Evolutionary conservation across 2,888 invertebrate genomes (phyloP).

Genomic region (Girardia tigrina): DNA sequence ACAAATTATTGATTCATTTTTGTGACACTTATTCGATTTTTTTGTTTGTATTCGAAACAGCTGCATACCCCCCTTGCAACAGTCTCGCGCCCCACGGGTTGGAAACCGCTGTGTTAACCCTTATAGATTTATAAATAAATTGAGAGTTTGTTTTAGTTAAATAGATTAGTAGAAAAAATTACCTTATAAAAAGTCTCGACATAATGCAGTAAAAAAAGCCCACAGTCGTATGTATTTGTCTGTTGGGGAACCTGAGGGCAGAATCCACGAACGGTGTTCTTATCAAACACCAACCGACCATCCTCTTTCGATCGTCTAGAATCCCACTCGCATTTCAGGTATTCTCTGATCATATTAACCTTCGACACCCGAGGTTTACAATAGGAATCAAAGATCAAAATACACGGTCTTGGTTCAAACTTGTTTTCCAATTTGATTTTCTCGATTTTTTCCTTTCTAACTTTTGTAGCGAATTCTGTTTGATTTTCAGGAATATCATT

Average conservation of each 20-base stretch:
- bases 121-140: too few species aligned
- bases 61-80: too few species aligned
- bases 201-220: constrained; percentile 81
- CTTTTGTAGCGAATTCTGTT: not conserved
- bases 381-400: constrained; percentile 84
- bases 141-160: too few species aligned
- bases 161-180: too few species aligned
- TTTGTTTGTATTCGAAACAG: too few species aligned
- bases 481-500: not conserved
- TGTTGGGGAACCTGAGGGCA: constrained; percentile 86
- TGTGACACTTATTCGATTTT: too few species aligned
- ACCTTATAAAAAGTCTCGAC: constrained; percentile 86
- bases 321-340: constrained; percentile 55
- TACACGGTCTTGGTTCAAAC: constrained; percentile 62
- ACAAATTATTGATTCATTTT: too few species aligned
- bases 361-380: constrained; percentile 68
- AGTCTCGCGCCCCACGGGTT: too few species aligned
- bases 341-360: constrained; percentile 72
- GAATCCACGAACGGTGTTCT: constrained; percentile 69
- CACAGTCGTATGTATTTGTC: constrained; percentile 89
- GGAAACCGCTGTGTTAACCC: too few species aligned
- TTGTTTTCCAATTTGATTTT: not conserved
- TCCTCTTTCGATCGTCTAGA: constrained; percentile 39
- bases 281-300: constrained; percentile 58
- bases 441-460: not conserved